Evolutionary conservation across 2,888 invertebrate genomes (phyloP), one percentile per base, ranked within the genome.

Genomic region (Oxyteleia sp.): DNA sequence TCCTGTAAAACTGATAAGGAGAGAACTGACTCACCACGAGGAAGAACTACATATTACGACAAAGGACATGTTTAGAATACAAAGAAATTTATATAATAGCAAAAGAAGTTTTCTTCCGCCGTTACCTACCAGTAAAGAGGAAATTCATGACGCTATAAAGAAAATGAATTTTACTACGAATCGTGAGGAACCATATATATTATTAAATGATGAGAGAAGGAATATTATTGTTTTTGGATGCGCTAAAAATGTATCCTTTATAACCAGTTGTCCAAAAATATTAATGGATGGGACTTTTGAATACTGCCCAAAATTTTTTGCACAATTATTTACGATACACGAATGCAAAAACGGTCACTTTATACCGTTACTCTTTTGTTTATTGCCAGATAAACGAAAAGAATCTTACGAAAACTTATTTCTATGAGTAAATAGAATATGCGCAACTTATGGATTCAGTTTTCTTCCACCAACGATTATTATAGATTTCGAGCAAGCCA

Each of bases 241-340:
- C 61, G n/a, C 4, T 10, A n/a, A 2, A 15, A 61, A 61, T 43
- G 7, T 64, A 38, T 4, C 15, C 1, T 64, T 32, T 64, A 7
- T 64, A 5, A 2, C n/a, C n/a, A 10, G 13, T 10, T 64, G 49
- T 15, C 0, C 13, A 8, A 64, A 32, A 26, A 18, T 71, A 0
- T 49, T 59, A 20, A 18, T 26, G 16, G 68, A 68, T 43, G 68
- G 68, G 5, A 68, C 43, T 2, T 68, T 68, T 16, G 55, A 68
- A n/a, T 68, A 68, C 13, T 68, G 68, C n/a, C 1, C 68, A 5
- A 53, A 68, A 68, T 55, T 23, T 55, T 68, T 47, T 23, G 8
- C 3, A 8, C 59, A 71, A 41, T 2, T 71, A 1, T 71, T 71
- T 20, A 71, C 49, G 0, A 49, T 71, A 5, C 71, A 71, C n/a